Conservation (phyloP, 2,797 vertebrate species). For the Rhynchonycteris naso region DNA sequence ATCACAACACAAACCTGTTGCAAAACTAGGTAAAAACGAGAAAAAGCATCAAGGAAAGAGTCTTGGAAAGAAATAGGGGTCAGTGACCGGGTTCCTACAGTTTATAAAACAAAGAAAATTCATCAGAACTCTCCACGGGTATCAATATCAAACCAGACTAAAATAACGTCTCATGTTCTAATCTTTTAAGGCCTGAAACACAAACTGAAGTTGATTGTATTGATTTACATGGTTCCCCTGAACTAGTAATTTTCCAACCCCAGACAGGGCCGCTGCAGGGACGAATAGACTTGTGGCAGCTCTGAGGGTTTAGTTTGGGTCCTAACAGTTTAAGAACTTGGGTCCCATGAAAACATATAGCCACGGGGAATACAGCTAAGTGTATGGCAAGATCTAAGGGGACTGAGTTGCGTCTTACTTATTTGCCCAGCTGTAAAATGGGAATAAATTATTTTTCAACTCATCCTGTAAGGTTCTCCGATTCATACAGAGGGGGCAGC, state of each 20-base stretch:
- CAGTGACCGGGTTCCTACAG: not conserved
- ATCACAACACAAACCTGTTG: slow-evolving; percentile 22
- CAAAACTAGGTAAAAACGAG: slow-evolving; percentile 48
- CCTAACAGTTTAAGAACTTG: not conserved
- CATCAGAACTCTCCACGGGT: not conserved
- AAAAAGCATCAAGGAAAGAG: not conserved
- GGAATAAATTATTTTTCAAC: not conserved
- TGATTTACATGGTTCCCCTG: not conserved
- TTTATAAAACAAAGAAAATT: slow-evolving; percentile 51
- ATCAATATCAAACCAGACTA: not conserved
- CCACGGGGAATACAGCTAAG: not conserved
- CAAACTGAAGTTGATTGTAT: not conserved
- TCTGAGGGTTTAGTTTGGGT: not conserved
- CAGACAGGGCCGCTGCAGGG: not conserved
- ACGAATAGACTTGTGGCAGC: not conserved
- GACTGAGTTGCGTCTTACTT: not conserved
- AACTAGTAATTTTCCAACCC: not conserved
- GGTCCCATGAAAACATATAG: not conserved
- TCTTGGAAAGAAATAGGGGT: not conserved
- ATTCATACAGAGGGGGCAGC: not conserved
- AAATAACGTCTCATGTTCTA: not conserved
- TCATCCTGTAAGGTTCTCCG: not conserved
- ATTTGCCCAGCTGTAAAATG: not conserved
- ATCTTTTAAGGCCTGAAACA: not conserved
- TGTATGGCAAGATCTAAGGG: not conserved